These are phyloP conservation scores for Sinocyclocheilus grahami DNA, from an alignment of 2,113 vertebrate species.

Conservation along the genomic window DNA sequence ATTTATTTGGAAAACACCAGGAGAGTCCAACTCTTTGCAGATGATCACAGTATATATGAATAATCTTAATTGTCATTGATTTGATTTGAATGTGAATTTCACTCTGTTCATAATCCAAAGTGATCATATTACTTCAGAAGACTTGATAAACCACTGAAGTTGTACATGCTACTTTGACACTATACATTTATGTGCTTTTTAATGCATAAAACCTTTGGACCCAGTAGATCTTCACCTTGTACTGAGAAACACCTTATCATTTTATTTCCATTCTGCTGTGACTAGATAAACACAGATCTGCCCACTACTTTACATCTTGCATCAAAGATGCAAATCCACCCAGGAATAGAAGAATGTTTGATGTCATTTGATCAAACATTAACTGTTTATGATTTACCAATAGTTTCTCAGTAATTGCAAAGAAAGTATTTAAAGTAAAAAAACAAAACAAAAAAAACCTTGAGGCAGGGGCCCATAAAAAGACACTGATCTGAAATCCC, in stretches of 20 bases:
- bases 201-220: not conserved
- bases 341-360: not conserved
- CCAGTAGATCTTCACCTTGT: not conserved
- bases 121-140: too few species aligned
- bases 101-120: too few species aligned
- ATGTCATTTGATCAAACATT: not conserved
- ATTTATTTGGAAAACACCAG: too few species aligned
- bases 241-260: not conserved
- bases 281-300: not conserved
- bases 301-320: not conserved
- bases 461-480: too few species aligned
- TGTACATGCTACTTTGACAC: not conserved
- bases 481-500: too few species aligned
- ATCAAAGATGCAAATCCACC: not conserved
- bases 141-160: too few species aligned
- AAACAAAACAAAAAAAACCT: too few species aligned
- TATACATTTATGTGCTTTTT: not conserved
- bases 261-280: not conserved
- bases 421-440: not conserved
- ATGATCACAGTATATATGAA: too few species aligned
- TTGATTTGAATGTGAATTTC: too few species aligned
- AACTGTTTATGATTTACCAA: not conserved
- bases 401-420: not conserved
- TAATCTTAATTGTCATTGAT: too few species aligned
- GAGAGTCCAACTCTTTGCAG: too few species aligned